Base-by-base conservation (phyloP, 2,888 invertebrate genomes). In the Nemotelus pantherinus region DNA sequence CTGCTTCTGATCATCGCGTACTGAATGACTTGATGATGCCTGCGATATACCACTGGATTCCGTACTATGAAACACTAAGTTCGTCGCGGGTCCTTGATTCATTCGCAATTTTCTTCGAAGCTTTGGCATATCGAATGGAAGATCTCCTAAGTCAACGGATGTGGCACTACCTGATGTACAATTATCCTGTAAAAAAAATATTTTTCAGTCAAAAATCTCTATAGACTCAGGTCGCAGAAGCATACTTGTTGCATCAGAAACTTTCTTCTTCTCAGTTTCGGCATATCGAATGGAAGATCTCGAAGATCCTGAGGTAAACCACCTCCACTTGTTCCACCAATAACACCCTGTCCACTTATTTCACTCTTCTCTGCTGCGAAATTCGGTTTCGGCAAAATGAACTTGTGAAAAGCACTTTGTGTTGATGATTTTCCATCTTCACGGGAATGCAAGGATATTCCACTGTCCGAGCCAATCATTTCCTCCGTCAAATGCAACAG, bases 41-140 rank as follows among this genome's bases (percentile, higher is more conserved):
- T 94, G 94, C 4, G 94, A 94, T 72, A 92, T 92, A 80, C 91
- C 92, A 83, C 90, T 90, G 78, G 92, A 92, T 84, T 94, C 93
- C 79, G 91, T 92, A 82, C 92, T 90, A 79, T 87, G 87, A 78
- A 85, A 83, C 71, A 85, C 79, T 5, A 85, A 83, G 76, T 83
- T 86, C 71, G 84, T 86, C 7, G 83, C 82, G 76, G 85, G 87
- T 82, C 88, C 81, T 53, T 79, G 80, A 77, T 87, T 86, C 80
- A 92, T 91, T 81, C 94, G 90, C 82, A 95, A 87, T 80, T 94
- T 91, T 75, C 95, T 89, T 80, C 94, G 89, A 78, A 96, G 88
- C 87, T 96, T 96, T 48, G 96, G 96, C 96, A 96, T 96, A 85
- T 96, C 95, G 85, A 96, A 96, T 77, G 96, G 96, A 84, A 96